phyloP scores from a whole-genome alignment of 2,797 vertebrate species.

The Sternarchorhynchus goeldii region DNA sequence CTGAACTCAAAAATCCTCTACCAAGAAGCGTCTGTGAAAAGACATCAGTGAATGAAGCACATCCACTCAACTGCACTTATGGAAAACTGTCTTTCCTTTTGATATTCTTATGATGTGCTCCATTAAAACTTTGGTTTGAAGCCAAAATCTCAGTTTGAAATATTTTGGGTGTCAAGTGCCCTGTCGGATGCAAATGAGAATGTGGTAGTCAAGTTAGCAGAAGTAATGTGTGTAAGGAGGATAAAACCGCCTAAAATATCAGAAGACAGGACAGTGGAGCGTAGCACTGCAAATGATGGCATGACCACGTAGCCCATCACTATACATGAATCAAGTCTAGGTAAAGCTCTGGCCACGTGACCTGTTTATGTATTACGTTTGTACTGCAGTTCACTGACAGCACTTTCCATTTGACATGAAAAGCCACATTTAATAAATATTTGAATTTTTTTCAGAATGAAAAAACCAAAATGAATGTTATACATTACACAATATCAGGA shows the following conservation, averaged over 20 bases:
- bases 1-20: neutral
- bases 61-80: neutral
- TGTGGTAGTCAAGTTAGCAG: neutral
- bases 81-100: neutral
- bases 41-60: neutral
- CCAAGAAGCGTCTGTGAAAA: neutral
- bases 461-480: neutral
- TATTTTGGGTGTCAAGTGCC: neutral
- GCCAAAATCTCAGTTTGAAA: neutral
- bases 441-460: too few species aligned
- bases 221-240: neutral
- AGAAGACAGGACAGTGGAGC: neutral
- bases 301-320: too few species aligned
- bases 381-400: neutral
- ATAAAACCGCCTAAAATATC: too few species aligned
- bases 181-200: slow-evolving; percentile 7
- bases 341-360: too few species aligned
- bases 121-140: neutral
- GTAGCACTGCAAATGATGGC: too few species aligned
- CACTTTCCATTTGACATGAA: neutral
- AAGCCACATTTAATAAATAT: neutral
- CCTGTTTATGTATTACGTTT: neutral
- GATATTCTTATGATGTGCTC: neutral
- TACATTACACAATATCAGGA: neutral
- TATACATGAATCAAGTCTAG: too few species aligned